Conservation (phyloP, 2,113 vertebrate species). For the Brachypodius melanocephalos region DNA sequence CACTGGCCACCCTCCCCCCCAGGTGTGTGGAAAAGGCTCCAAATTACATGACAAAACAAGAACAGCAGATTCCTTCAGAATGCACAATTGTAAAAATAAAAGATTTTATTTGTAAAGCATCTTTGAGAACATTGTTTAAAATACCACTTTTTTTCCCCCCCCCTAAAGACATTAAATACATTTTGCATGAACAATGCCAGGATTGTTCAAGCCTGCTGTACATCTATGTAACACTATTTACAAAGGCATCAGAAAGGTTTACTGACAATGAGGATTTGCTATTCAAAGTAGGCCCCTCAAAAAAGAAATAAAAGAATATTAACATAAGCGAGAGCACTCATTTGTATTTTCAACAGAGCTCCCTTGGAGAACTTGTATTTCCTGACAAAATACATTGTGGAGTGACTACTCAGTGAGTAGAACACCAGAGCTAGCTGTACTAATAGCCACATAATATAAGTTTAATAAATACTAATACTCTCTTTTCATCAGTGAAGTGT, state of each 20-base stretch:
- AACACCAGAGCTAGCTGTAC: neutral
- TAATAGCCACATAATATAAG: neutral
- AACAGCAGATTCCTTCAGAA: neutral
- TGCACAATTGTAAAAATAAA: conserved; percentile 19
- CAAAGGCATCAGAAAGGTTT: neutral
- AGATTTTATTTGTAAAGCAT: conserved; percentile 33
- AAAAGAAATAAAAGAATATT: neutral
- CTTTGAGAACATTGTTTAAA: neutral
- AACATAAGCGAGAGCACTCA: neutral
- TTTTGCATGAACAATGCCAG: neutral
- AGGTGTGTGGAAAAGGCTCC: neutral
- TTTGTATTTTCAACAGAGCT: neutral
- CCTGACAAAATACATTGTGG: neutral
- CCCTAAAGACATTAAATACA: neutral
- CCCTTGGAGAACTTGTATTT: neutral
- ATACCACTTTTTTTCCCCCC: neutral
- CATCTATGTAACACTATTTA: conserved; percentile 7
- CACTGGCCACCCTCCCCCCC: neutral
- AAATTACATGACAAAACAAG: neutral
- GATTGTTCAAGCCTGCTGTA: neutral
- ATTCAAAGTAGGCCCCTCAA: neutral
- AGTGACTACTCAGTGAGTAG: neutral
- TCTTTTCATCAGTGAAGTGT: neutral
- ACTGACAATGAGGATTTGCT: neutral
- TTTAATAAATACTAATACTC: neutral